Evolutionary conservation across 1,140 invertebrate genomes (phyloP).

Genomic region (Radopholus similis): DNA sequence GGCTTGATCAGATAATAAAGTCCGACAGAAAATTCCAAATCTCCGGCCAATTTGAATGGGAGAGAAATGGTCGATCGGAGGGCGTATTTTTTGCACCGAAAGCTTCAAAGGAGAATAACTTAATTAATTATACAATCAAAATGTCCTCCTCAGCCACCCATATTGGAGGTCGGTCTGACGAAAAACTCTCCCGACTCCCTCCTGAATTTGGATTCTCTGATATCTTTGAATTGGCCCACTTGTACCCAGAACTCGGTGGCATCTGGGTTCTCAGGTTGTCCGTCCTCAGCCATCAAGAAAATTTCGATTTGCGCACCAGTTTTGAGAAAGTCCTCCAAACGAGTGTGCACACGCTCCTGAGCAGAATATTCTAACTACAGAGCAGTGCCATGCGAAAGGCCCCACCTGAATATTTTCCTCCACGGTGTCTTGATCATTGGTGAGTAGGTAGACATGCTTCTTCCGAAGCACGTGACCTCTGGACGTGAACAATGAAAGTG

Average conservation of each 20-base stretch:
- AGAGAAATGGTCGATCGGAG: conserved; percentile 26
- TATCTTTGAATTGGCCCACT: not conserved
- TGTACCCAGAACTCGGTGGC: conserved; percentile 10
- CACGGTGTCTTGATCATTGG: conserved; percentile 20
- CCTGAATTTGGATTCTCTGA: not conserved
- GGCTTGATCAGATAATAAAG: conserved; percentile 36
- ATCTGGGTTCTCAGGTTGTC: conserved; percentile 4
- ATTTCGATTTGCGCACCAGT: conserved; percentile 19
- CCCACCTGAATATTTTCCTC: conserved; percentile 12
- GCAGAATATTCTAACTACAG: not conserved
- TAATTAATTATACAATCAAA: not conserved
- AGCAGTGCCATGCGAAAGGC: too few relatives aligned
- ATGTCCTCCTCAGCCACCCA: not conserved
- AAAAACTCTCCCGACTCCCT: conserved; percentile 9
- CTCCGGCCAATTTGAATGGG: conserved; percentile 31
- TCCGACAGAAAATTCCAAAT: conserved; percentile 31
- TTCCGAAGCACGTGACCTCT: conserved; percentile 8
- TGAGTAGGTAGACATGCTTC: conserved; percentile 20
- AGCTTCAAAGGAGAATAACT: not conserved
- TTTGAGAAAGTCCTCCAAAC: conserved; percentile 14
- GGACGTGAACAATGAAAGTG: not conserved
- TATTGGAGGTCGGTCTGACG: conserved; percentile 11
- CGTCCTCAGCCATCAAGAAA: conserved; percentile 24
- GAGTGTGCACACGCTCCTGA: conserved; percentile 21
- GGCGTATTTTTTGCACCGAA: conserved; percentile 20